Evolutionary conservation across 1,140 invertebrate species (phyloP).

Genomic region (Delia radicum): DNA sequence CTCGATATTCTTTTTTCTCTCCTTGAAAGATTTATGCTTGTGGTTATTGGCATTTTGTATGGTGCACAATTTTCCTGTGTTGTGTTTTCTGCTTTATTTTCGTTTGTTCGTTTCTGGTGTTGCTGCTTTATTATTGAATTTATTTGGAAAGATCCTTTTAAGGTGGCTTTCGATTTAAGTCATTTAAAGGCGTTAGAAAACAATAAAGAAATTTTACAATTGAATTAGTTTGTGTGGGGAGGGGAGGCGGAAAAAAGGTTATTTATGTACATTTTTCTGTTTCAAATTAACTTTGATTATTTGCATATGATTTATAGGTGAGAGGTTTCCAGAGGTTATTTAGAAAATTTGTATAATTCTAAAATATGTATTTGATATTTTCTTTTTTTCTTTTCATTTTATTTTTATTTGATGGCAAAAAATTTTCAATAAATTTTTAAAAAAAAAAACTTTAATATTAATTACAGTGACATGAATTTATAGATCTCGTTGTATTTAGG

Average conservation of each 20-base stretch:
- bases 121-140: neutral
- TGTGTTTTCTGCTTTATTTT: neutral
- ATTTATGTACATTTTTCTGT: constrained; percentile 6
- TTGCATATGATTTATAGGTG: neutral
- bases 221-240: neutral
- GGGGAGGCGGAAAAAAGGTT: neutral
- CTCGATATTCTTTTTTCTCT: neutral
- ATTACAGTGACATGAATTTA: too few relatives aligned
- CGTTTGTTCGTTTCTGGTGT: neutral
- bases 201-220: constrained; percentile 14
- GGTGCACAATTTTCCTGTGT: neutral
- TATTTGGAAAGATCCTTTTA: neutral
- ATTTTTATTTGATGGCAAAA: too few relatives aligned
- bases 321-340: neutral
- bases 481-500: too few relatives aligned
- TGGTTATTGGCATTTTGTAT: constrained; percentile 21
- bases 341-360: neutral
- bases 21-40: constrained; percentile 13
- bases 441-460: too few relatives aligned
- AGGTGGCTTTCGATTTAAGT: neutral
- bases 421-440: too few relatives aligned
- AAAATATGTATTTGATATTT: too few relatives aligned
- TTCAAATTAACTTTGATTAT: constrained; percentile 6
- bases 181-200: constrained; percentile 7
- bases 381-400: too few relatives aligned